These are phyloP conservation scores for Phyllotis vaccarum DNA, from an alignment of 2,797 vertebrate species.

Conservation along the genomic window DNA sequence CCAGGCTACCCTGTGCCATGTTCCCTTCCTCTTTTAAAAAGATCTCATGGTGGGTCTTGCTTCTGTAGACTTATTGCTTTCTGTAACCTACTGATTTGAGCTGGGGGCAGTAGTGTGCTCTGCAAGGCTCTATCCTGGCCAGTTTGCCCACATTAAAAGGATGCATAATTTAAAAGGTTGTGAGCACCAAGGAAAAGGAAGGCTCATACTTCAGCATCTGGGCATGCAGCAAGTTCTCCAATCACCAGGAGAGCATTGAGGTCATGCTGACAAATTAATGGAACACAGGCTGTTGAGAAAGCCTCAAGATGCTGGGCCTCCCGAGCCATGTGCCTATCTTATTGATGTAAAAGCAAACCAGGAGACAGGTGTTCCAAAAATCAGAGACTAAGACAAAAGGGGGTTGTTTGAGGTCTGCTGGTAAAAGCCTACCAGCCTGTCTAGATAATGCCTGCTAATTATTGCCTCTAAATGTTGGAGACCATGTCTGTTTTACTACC, in stretches of 20 bases:
- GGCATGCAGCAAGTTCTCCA: background rate
- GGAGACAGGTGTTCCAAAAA: slow-evolving; percentile 23
- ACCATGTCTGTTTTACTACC: background rate
- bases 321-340: slow-evolving; percentile 35
- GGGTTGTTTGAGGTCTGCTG: background rate
- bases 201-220: background rate
- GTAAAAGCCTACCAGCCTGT: background rate
- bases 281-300: slow-evolving; percentile 33
- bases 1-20: background rate
- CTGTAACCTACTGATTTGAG: background rate
- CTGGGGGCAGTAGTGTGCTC: background rate
- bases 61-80: background rate
- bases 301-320: background rate
- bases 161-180: slow-evolving; percentile 22
- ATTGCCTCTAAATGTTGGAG: background rate
- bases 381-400: background rate
- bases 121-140: background rate
- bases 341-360: slow-evolving; percentile 34
- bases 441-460: background rate
- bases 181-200: background rate
- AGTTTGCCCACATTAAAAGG: slow-evolving; percentile 3
- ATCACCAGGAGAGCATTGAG: background rate
- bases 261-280: slow-evolving; percentile 43
- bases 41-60: background rate
- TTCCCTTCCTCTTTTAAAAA: slow-evolving; percentile 6